Base-by-base conservation (phyloP, 2,113 vertebrate genomes). In the Sterrhoptilus dennistouni region DNA sequence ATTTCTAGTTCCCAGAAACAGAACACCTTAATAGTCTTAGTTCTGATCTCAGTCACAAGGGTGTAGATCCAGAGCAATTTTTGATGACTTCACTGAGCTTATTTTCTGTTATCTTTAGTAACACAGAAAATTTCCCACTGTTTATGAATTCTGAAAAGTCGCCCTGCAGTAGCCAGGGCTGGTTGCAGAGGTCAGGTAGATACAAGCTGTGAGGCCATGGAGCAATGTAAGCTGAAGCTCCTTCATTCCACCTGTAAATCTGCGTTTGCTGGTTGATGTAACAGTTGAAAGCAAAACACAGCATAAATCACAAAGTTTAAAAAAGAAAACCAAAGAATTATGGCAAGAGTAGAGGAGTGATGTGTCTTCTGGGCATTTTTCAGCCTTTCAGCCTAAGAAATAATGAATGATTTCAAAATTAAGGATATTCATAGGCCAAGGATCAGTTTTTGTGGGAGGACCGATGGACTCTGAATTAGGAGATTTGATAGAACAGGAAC, bases 381-480 rank as follows among this genome's bases (percentile, higher is more conserved):
- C 54, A 70, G 57, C 36, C 60, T 68, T 87, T 84, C 16, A 31
- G 44, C 23, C 35, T 69, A 56, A 77, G 63, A 72, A 74, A 47
- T 40, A 93, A 76, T 21, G 33, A 63, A 91, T 24, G 1, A 89
- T 91, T 96, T 91, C 40, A 88, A 81, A 96, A 80, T 52, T 56
- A 91, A 86, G 68, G 35, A 33, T 4, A 18, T 56, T 90, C 40
- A 90, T 9, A 96, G 38, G 44, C 23, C 61, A 95, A 72, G 61
- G 56, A 91, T 93, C 89, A 94, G 63, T 83, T 90, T 83, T 83
- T 57, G 79, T 75, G 69, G n/a, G 28, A 44, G 35, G 65, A 95
- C 28, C 60, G 56, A 94, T 78, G 54, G 94, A 86, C 49, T 44
- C 35, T 27, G 31, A 28, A 79, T 66, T 57, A 70, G 38, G 54